phyloP scores from a whole-genome alignment of 2,113 vertebrate genomes.

The Trematocara variabile region DNA sequence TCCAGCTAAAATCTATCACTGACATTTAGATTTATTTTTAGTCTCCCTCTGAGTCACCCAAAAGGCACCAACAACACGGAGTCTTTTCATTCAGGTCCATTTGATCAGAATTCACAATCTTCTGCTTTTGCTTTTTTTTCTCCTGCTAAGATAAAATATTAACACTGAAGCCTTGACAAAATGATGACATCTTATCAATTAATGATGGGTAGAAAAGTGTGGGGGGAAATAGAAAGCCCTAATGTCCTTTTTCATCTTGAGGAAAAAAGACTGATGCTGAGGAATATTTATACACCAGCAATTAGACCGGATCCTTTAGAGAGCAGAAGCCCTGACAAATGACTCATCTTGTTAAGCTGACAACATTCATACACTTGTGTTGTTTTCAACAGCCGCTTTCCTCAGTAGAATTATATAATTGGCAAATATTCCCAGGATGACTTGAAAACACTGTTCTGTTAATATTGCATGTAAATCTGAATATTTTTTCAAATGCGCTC shows the following conservation, averaged over 20 bases:
- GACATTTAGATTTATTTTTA: constrained; percentile 61
- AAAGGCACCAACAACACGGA: constrained; percentile 24
- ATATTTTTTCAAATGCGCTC: not conserved
- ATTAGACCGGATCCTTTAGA: constrained; percentile 9
- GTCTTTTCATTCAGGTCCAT: not conserved
- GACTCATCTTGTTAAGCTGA: not conserved
- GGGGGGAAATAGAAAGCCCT: constrained; percentile 52
- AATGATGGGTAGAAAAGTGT: constrained; percentile 56
- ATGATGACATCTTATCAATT: constrained; percentile 62
- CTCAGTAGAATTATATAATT: not conserved
- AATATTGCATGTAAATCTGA: not conserved
- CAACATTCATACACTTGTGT: not conserved
- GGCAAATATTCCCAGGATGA: not conserved
- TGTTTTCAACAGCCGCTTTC: not conserved
- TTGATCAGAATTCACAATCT: constrained; percentile 27
- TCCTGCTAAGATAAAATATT: constrained; percentile 49
- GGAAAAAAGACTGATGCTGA: constrained; percentile 25
- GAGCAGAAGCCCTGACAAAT: not conserved
- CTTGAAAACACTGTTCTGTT: not conserved
- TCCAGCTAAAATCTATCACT: constrained; percentile 50
- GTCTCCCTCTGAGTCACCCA: constrained; percentile 10
- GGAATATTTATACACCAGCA: constrained; percentile 54
- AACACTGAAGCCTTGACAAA: constrained; percentile 44
- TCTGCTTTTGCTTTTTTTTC: not conserved
- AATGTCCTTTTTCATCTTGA: constrained; percentile 51